A percentile compares a stretch with the other conserved stretches of the same genome.
These are phyloP conservation scores for Zoanthus sansibaricus DNA, from an alignment of 92 coral and sea anemone species.

Conservation along the genomic window DNA sequence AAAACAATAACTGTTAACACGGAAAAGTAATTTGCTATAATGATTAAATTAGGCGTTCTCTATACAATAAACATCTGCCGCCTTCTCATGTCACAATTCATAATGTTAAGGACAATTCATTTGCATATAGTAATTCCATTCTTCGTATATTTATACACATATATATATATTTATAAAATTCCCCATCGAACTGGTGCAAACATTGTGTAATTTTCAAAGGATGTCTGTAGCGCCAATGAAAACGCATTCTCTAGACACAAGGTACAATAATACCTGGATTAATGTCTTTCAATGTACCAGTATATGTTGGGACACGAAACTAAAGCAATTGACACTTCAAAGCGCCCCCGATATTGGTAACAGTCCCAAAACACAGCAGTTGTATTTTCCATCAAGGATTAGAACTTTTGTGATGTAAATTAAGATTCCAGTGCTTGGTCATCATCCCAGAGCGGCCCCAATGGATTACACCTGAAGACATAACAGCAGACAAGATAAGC, in stretches of 20 bases:
- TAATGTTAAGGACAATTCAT: constrained; percentile 22
- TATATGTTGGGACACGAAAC: constrained; percentile 5
- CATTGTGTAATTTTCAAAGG: constrained; percentile 21
- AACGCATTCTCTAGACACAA: constrained; percentile 2
- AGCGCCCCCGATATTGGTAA: background rate
- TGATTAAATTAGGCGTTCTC: background rate
- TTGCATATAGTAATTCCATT: constrained; percentile 31
- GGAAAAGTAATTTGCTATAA: background rate
- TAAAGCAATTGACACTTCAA: background rate
- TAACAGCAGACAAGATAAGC: constrained; percentile 41
- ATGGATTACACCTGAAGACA: constrained; percentile 47
- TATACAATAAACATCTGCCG: constrained; percentile 13
- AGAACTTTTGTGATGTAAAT: constrained; percentile 38
- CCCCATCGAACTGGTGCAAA: constrained; percentile 29
- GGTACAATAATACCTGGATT: background rate
- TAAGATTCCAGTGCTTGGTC: constrained; percentile 18
- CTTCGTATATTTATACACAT: background rate
- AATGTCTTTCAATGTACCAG: constrained; percentile 22
- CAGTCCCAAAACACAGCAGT: constrained; percentile 9
- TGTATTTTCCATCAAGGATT: background rate
- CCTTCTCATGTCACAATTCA: background rate
- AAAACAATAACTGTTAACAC: background rate
- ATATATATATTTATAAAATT: constrained; percentile 13
- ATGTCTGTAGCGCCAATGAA: constrained; percentile 23
- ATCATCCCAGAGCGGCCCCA: background rate